phyloP scores from a whole-genome alignment of 2,888 invertebrate genomes.

The Crepidodera aurea region DNA sequence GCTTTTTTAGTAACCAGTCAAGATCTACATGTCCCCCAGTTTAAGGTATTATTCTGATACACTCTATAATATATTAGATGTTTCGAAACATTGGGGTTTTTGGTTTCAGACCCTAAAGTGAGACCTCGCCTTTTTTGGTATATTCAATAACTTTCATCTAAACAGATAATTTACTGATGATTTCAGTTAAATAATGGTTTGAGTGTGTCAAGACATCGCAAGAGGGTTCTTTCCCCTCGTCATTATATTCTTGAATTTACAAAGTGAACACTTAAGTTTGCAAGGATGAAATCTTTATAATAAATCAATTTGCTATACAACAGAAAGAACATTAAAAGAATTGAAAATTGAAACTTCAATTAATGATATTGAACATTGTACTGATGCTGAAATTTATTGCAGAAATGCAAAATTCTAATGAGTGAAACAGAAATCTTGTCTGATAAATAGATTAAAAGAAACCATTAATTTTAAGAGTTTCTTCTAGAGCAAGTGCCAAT shows the following conservation, averaged over 20 bases:
- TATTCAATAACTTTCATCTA: slow-evolving; percentile 5
- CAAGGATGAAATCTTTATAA: slow-evolving; percentile 16
- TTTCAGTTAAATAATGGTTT: slow-evolving; percentile 29
- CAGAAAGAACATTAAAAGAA: slow-evolving; percentile 19
- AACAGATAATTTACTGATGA: slow-evolving; percentile 26
- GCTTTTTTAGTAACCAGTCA: no score
- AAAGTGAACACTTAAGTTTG: slow-evolving; percentile 27
- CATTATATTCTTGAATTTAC: slow-evolving; percentile 22
- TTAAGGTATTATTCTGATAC: no score
- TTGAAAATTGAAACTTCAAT: slow-evolving; percentile 7
- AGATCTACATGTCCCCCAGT: no score
- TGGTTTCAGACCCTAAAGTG: no score
- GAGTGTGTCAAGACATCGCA: slow-evolving; percentile 16
- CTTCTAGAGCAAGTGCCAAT: no score
- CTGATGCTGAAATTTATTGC: background rate
- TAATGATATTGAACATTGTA: background rate
- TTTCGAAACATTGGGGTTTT: no score
- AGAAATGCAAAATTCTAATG: background rate
- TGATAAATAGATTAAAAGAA: no score
- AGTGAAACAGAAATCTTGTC: no score
- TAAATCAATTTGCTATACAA: slow-evolving; percentile 27
- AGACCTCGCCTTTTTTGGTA: background rate
- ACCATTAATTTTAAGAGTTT: no score
- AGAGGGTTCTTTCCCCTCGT: slow-evolving; percentile 18
- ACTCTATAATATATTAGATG: no score